phyloP scores from a whole-genome alignment of 2,797 vertebrate genomes.

The Typhlichthys eigenmanni region DNA sequence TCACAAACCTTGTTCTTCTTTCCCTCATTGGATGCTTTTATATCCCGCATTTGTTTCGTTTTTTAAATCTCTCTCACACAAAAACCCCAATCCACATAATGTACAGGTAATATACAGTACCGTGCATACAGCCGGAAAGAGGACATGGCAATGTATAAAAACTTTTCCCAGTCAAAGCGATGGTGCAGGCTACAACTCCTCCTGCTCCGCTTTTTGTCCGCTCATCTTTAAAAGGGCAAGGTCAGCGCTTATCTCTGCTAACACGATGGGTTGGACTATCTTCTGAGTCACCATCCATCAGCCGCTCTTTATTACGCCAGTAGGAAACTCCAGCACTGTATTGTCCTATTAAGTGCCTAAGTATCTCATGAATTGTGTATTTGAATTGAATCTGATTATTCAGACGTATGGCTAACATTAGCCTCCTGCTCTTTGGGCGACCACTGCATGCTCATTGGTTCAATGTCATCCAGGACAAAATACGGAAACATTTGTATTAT shows the following conservation, averaged over 20 bases:
- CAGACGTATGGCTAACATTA: constrained; percentile 20
- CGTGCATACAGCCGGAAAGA: background rate
- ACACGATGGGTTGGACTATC: constrained; percentile 7
- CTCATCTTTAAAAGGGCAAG: constrained; percentile 17
- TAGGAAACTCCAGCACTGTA: background rate
- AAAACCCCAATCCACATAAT: too few species aligned
- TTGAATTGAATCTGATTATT: constrained; percentile 20
- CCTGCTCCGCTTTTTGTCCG: background rate
- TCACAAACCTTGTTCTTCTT: constrained; percentile 21
- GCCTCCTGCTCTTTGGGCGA: constrained; percentile 20
- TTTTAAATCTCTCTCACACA: constrained; percentile 2
- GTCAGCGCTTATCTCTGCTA: constrained; percentile 19
- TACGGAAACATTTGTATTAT: constrained; percentile 28
- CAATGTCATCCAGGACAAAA: constrained; percentile 18
- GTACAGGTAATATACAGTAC: too few species aligned
- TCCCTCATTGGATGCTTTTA: constrained; percentile 5
- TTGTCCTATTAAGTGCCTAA: background rate
- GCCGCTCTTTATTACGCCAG: constrained; percentile 7
- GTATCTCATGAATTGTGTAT: constrained; percentile 7
- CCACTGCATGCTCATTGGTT: constrained; percentile 25
- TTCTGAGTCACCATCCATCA: constrained; percentile 13
- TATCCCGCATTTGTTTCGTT: constrained; percentile 16
- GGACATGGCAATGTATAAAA: background rate
- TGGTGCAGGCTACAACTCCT: background rate
- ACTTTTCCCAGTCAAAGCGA: constrained; percentile 10